A percentile compares a stretch with the other conserved stretches of the same genome.
Conservation (phyloP, 2,113 vertebrate genomes). For the Oenanthe melanoleuca region DNA sequence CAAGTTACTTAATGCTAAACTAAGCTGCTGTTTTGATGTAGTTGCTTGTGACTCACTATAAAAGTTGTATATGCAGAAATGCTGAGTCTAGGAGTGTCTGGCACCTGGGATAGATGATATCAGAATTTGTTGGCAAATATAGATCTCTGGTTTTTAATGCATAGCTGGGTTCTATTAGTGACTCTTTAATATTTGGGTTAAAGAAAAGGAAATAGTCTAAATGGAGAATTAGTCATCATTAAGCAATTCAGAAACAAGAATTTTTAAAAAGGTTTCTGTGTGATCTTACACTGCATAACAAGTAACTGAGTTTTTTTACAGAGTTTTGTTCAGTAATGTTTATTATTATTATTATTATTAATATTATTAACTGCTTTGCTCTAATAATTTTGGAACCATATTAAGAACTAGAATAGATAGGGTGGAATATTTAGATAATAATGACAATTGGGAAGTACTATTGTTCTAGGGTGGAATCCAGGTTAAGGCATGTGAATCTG, state of each 20-base stretch:
- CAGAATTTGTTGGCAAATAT: not conserved
- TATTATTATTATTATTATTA: not conserved
- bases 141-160: not conserved
- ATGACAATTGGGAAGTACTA: not conserved
- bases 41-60: not conserved
- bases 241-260: not conserved
- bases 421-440: not conserved
- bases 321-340: not conserved
- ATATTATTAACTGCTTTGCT: not conserved
- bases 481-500: not conserved
- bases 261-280: not conserved
- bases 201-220: not conserved
- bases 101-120: not conserved
- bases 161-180: not conserved
- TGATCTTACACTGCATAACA: not conserved
- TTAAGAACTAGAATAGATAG: not conserved
- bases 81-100: not conserved
- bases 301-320: not conserved
- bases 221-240: slow-evolving; percentile 15
- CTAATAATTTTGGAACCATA: not conserved
- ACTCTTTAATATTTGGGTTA: not conserved
- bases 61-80: not conserved
- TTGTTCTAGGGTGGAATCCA: not conserved
- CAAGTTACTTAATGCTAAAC: not conserved
- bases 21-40: not conserved